Evolutionary conservation across 2,888 invertebrate species (phyloP).

Genomic region (Leptopilina drosophilae): DNA sequence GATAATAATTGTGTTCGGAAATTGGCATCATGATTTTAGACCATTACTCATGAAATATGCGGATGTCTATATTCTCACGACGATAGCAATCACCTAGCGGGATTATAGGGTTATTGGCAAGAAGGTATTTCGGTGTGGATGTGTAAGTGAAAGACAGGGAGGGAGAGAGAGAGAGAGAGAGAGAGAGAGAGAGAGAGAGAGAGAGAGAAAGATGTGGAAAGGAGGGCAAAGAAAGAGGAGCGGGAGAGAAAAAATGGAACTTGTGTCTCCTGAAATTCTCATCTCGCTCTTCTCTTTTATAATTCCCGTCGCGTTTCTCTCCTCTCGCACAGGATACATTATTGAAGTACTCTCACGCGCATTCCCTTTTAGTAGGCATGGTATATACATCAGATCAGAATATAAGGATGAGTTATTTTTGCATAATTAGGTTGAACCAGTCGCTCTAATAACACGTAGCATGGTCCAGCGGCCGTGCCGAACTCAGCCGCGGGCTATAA

Average conservation of each 20-base stretch:
- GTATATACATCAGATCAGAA: constrained; percentile 33
- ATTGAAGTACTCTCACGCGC: constrained; percentile 22
- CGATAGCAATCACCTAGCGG: constrained; percentile 26
- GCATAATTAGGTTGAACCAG: constrained; percentile 68
- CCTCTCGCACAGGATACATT: not conserved
- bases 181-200: not conserved
- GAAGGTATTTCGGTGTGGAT: not conserved
- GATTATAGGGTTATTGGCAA: constrained; percentile 5
- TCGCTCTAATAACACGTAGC: constrained; percentile 68
- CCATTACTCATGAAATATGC: constrained; percentile 6
- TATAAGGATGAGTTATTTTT: constrained; percentile 60
- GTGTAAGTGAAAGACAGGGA: too few relatives aligned
- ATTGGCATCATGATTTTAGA: not conserved
- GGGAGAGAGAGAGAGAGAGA: too few relatives aligned
- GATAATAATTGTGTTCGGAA: not conserved
- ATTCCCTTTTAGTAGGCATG: constrained; percentile 22
- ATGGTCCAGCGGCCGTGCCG: constrained; percentile 56
- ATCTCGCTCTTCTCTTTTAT: not conserved
- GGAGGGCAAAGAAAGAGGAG: not conserved
- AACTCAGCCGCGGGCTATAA: constrained; percentile 62
- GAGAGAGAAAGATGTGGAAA: not conserved
- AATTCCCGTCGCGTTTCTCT: constrained; percentile 23
- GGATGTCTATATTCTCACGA: constrained; percentile 36
- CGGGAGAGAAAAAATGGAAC: not conserved
- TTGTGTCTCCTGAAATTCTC: constrained; percentile 8